Conservation (phyloP, 1,140 invertebrate genomes). For the Caenorhabditis briggsae region DNA sequence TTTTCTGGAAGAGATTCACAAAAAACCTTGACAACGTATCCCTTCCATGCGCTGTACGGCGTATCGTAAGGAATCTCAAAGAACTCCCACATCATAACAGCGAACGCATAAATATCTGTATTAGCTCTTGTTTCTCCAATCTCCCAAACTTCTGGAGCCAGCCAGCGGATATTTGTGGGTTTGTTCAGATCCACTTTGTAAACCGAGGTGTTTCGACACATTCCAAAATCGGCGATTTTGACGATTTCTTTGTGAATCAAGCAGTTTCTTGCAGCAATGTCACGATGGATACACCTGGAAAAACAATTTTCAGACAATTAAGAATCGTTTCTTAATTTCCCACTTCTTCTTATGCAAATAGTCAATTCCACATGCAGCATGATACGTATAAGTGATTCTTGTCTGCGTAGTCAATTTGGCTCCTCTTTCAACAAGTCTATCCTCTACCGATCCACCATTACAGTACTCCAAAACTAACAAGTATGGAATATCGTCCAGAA, state of each 20-base stretch:
- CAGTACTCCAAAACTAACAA: conserved; percentile 73
- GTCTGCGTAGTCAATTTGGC: conserved; percentile 68
- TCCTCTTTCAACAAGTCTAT: conserved; percentile 67
- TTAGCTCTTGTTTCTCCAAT: conserved; percentile 63
- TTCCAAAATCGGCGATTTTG: conserved; percentile 73
- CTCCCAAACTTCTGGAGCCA: conserved; percentile 62
- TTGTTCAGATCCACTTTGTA: conserved; percentile 74
- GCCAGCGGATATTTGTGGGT: conserved; percentile 70
- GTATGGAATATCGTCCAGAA: conserved; percentile 69
- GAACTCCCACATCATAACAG: conserved; percentile 62
- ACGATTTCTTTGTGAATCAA: conserved; percentile 64
- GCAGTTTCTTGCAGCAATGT: conserved; percentile 72
- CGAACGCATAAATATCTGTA: conserved; percentile 64
- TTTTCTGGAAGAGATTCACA: neutral
- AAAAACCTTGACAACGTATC: conserved; percentile 67
- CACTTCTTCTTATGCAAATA: conserved; percentile 71
- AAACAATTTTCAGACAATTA: conserved; percentile 49
- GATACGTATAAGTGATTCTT: conserved; percentile 60
- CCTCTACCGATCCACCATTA: conserved; percentile 71
- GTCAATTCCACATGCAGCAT: conserved; percentile 70
- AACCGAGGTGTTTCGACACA: conserved; percentile 70
- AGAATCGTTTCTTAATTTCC: conserved; percentile 66
- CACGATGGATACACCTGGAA: conserved; percentile 70
- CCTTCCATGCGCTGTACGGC: conserved; percentile 64
- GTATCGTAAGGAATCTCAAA: conserved; percentile 61